phyloP scores from a whole-genome alignment of 2,797 vertebrate species.

The Echeneis naucrates region DNA sequence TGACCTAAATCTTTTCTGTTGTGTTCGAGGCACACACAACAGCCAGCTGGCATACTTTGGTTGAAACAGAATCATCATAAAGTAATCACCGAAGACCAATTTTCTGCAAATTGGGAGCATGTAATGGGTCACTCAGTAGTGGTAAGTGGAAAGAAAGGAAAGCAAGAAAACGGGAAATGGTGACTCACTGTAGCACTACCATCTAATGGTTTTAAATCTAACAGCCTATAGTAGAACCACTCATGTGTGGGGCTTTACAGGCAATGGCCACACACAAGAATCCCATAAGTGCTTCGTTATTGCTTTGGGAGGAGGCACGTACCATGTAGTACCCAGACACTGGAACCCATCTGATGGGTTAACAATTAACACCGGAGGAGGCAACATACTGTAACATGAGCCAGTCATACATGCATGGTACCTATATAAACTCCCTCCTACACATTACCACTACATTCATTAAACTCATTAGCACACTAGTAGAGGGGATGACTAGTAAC shows the following conservation, averaged over 20 bases:
- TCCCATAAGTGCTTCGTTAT: constrained; percentile 4
- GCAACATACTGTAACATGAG: constrained; percentile 35
- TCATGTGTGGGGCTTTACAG: constrained; percentile 33
- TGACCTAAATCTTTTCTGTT: constrained; percentile 46
- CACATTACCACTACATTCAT: constrained; percentile 33
- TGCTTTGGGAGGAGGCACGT: constrained; percentile 11
- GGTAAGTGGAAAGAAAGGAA: constrained; percentile 46
- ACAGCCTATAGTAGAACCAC: constrained; percentile 25
- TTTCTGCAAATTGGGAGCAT: constrained; percentile 45
- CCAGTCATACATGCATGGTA: constrained; percentile 24
- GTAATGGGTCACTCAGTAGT: constrained; percentile 35
- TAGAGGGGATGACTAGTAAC: background rate
- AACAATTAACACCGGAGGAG: constrained; percentile 47
- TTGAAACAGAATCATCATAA: constrained; percentile 44
- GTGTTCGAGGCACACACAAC: constrained; percentile 33
- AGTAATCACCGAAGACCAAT: constrained; percentile 46
- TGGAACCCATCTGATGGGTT: constrained; percentile 29
- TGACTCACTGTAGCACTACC: constrained; percentile 56
- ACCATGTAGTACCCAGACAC: constrained; percentile 27
- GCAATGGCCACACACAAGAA: constrained; percentile 1
- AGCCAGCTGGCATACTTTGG: constrained; percentile 31
- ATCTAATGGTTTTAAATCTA: constrained; percentile 50
- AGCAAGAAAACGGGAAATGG: constrained; percentile 52
- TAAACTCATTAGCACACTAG: constrained; percentile 12
- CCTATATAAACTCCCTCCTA: constrained; percentile 28